These are phyloP conservation scores for Leptinotarsa defecta DNA, from an alignment of 1,140 invertebrate species.

Conservation along the genomic window DNA sequence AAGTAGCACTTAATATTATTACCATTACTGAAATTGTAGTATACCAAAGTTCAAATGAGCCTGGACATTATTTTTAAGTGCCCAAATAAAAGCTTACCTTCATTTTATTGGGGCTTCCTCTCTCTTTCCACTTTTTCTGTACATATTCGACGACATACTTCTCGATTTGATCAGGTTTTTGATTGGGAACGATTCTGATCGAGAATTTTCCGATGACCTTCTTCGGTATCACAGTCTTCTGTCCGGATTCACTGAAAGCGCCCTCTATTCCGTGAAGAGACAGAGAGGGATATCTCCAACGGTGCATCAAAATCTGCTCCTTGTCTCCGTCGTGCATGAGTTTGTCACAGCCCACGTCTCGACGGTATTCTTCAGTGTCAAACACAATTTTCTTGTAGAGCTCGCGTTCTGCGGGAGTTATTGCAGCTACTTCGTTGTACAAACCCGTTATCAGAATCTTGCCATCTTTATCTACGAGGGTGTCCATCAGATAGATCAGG, in stretches of 20 bases:
- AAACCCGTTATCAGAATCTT: conserved; percentile 82
- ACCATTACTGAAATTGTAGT: too few species aligned
- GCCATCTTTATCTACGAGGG: conserved; percentile 82
- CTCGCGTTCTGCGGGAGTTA: conserved; percentile 75
- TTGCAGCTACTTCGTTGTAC: conserved; percentile 75
- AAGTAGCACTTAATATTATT: too few species aligned
- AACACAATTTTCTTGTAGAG: conserved; percentile 91
- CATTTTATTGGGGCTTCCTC: conserved; percentile 86
- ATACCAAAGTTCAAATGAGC: too few species aligned
- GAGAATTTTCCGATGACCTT: conserved; percentile 97
- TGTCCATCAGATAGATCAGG: conserved; percentile 81
- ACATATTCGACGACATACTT: conserved; percentile 77
- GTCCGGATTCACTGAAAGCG: conserved; percentile 88
- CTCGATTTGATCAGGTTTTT: conserved; percentile 78
- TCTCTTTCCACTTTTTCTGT: conserved; percentile 70
- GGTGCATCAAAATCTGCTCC: conserved; percentile 79
- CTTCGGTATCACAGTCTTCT: conserved; percentile 93
- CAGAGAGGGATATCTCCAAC: conserved; percentile 88
- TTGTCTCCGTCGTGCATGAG: conserved; percentile 80
- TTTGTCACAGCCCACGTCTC: conserved; percentile 71
- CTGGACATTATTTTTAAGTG: too few species aligned
- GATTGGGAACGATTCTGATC: conserved; percentile 90
- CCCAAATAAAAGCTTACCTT: conserved; percentile 56
- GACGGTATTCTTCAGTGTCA: conserved; percentile 78
- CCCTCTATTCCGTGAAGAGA: conserved; percentile 90